Evolutionary conservation across 2,113 vertebrate genomes (phyloP), one percentile per base, ranked within the genome.

Genomic region (Oncorhynchus clarkii): DNA sequence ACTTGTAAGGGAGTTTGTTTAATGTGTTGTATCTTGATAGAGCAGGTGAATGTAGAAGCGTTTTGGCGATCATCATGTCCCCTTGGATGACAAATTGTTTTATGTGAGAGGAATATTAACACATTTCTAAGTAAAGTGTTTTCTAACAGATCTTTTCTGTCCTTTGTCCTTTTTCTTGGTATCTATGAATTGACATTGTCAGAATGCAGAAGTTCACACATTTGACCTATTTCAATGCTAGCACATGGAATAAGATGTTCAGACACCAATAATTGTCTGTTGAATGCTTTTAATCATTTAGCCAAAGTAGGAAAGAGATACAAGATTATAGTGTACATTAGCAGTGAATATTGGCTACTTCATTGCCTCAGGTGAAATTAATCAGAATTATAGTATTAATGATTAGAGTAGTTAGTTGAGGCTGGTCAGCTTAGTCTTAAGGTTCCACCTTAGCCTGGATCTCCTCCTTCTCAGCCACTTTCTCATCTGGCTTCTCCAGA

Each of bases 61-160:
- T 60, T 65, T 34, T 76, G 84, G 85, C 67, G 20, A 74, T 78
- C 76, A 74, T 70, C 49, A 70, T 78, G 34, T 81, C 83, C 22
- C 80, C 79, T 85, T 78, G 85, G 82, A 83, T 79, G 78, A 75
- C 26, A 87, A 87, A 85, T 85, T 60, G 84, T 85, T 84, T 85
- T 76, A 84, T 89, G 89, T 91, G 82, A 88, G 59, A 88, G 82
- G 84, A 79, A 82, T 84, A 74, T 34, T 88, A 77, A 66, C 60
- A 18, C 86, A 92, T 89, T 89, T 90, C 85, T 89, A 84, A 91
- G 84, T 91, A 92, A 89, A 91, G 86, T 90, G 86, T 91, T 92
- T 91, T 91, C 69, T 86, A 87, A 89, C 83, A 22, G 51, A 85
- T 27, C 39, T 74, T 59, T 3, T 13, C 27, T 80, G 14, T 73